Conservation (phyloP, 2,888 invertebrate species). For the Willowsia nigromaculata region DNA sequence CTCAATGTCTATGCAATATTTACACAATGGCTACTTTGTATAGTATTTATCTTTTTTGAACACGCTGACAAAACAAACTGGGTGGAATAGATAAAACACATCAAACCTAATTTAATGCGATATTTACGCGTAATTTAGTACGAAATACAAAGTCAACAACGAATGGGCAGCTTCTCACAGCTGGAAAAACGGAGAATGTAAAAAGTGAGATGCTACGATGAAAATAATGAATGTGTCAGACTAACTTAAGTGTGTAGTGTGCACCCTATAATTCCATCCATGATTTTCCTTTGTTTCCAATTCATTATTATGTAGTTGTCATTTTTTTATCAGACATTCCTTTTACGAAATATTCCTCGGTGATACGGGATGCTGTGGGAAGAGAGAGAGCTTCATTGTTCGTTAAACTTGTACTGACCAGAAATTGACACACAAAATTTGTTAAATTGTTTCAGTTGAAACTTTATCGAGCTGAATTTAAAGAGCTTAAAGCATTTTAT, state of each 20-base stretch:
- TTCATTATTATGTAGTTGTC: not conserved
- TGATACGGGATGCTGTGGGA: not conserved
- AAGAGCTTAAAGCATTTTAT: no score
- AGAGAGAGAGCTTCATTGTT: no score
- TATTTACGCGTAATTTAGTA: not conserved
- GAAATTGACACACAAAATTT: no score
- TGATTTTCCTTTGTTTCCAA: constrained; percentile 7
- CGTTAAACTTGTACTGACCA: no score
- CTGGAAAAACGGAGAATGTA: not conserved
- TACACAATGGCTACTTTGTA: not conserved
- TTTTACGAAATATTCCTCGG: not conserved
- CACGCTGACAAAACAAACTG: not conserved
- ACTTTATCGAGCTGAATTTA: no score
- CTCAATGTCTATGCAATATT: not conserved
- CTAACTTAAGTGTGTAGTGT: not conserved
- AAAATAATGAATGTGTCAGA: not conserved
- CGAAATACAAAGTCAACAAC: not conserved
- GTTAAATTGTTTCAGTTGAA: no score
- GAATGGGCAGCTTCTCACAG: not conserved
- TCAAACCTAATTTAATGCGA: not conserved
- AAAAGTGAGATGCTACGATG: not conserved
- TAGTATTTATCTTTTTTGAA: not conserved
- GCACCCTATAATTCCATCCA: not conserved
- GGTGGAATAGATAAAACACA: not conserved
- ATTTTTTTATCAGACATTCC: not conserved